These are phyloP conservation scores for Pterophyllum scalare DNA, from an alignment of 2,113 vertebrate genomes.

Conservation along the genomic window DNA sequence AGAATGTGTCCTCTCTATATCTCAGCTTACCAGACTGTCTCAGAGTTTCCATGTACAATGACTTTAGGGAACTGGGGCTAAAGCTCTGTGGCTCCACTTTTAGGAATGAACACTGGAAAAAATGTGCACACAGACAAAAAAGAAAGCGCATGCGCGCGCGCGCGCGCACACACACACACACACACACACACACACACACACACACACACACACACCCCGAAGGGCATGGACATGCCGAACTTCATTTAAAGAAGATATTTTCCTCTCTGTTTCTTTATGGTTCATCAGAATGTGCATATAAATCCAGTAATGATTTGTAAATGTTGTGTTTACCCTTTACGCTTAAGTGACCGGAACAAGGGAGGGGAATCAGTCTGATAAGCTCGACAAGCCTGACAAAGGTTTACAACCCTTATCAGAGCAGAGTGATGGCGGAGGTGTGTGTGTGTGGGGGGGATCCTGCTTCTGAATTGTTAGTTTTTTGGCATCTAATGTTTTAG, in stretches of 20 bases:
- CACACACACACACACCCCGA: not conserved
- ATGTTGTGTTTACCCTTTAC: conserved; percentile 9
- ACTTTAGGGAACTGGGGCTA: conserved; percentile 60
- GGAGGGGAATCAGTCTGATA: not conserved
- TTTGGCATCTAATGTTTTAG: conserved; percentile 17
- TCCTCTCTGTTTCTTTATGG: not conserved
- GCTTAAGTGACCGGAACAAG: conserved; percentile 1
- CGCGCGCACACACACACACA: too few relatives aligned
- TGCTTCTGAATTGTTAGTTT: not conserved
- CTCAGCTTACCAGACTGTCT: conserved; percentile 46
- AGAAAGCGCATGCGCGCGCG: too few relatives aligned
- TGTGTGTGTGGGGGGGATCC: not conserved
- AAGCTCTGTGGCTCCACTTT: conserved; percentile 36
- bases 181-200: too few relatives aligned
- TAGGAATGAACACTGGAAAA: conserved; percentile 43
- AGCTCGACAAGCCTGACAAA: conserved; percentile 16
- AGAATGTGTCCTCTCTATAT: conserved; percentile 46
- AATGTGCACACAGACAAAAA: conserved; percentile 35
- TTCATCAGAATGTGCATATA: conserved; percentile 12
- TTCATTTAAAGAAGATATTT: conserved; percentile 24
- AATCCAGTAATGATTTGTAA: conserved; percentile 25
- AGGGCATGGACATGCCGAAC: conserved; percentile 11
- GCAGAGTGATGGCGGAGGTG: not conserved
- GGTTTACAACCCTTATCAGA: conserved; percentile 50
- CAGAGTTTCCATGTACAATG: conserved; percentile 54